phyloP scores from a whole-genome alignment of 2,797 vertebrate species.

The Anolis apletophallus region DNA sequence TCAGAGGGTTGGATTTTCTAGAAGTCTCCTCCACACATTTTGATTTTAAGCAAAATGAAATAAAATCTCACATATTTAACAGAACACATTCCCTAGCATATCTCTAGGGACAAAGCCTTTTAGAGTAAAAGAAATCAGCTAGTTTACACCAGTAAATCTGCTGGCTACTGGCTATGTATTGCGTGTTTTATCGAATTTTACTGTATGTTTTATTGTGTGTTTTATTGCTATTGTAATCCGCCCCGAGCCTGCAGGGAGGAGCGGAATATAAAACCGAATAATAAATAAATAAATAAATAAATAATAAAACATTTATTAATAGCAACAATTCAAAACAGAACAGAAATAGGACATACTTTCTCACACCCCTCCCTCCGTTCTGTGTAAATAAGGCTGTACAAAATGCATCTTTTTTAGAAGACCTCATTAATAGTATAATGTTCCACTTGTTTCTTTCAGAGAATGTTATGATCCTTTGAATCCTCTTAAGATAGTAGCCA shows the following conservation, averaged over 20 bases:
- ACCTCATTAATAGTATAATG: conserved; percentile 46
- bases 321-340: not conserved
- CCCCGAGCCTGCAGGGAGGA: too few relatives aligned
- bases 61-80: not conserved
- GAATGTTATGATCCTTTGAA: conserved; percentile 69
- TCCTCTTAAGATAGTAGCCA: conserved; percentile 52
- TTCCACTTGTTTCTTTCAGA: conserved; percentile 58
- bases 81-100: not conserved
- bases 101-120: not conserved
- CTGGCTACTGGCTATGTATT: too few relatives aligned
- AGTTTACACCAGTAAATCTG: not conserved
- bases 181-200: too few relatives aligned
- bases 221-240: too few relatives aligned
- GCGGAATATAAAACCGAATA: too few relatives aligned
- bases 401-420: conserved; percentile 42
- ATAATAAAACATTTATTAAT: conserved; percentile 7
- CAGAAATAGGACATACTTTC: not conserved
- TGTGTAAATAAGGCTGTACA: conserved; percentile 1
- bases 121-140: not conserved
- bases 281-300: too few relatives aligned
- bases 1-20: not conserved
- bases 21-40: not conserved
- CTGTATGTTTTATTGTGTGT: too few relatives aligned
- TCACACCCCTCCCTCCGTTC: not conserved
- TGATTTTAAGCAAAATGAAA: not conserved